Base-by-base conservation (phyloP, 2,113 vertebrate species). In the Chascanopsetta lugubris region DNA sequence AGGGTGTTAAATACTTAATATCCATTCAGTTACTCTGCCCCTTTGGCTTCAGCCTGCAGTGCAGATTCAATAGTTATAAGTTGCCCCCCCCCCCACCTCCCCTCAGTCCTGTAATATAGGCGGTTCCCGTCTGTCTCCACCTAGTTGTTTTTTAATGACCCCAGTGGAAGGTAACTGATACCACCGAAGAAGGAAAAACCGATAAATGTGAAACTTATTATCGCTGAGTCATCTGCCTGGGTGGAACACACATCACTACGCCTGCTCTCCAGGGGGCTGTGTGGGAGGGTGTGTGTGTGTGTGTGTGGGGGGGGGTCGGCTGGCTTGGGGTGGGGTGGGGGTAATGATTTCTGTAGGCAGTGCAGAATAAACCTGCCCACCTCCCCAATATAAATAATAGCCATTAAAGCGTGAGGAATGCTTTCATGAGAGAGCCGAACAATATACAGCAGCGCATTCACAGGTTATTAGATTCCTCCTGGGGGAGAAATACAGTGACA, bases 311-410 rank as follows among this genome's bases (percentile, higher is more conserved):
- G n/a, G n/a, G n/a, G n/a, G n/a, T n/a, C n/a, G n/a, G n/a, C n/a
- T n/a, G n/a, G n/a, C n/a, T n/a, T n/a, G n/a, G n/a, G n/a, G n/a
- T n/a, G 25, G 61, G 70, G 77, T 34, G 54, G 26, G 60, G 36
- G 57, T 83, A 88, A 88, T 85, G 80, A 88, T 85, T 88, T 86
- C 69, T 87, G 77, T 58, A 68, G 71, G 61, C 46, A n/a, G 4
- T 51, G 40, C 60, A 53, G 72, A 83, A 83, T 88, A 88, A 88
- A 89, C 61, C 83, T 75, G 75, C 72, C 68, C n/a, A 25, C 58
- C n/a, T n/a, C 54, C 75, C 64, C 77, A 82, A 89, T 87, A 82
- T 87, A 87, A 86, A 87, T 74, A 86, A 83, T 75, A 61, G 60
- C 67, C 63, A 85, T 88, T 83, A 88, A 83, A 85, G 63, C 69